Evolutionary conservation across 2,888 invertebrate species (phyloP).

Genomic region (Drosophila neonasuta): DNA sequence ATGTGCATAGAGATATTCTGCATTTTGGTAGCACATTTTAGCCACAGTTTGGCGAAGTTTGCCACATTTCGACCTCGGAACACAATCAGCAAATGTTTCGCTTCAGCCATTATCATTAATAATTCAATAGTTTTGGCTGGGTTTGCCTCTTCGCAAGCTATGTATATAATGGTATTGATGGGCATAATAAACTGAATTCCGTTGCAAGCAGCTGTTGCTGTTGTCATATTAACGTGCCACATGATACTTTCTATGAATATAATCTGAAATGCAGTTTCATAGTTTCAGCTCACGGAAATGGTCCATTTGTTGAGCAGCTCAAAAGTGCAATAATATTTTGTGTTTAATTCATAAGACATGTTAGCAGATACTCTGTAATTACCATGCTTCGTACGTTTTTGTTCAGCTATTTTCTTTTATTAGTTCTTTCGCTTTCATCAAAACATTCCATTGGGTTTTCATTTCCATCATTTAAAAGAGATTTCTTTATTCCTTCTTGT

Average conservation of each 20-base stretch:
- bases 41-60: conserved; percentile 14
- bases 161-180: conserved; percentile 12
- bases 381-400: neutral
- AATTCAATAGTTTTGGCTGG: conserved; percentile 14
- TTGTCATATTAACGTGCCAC: neutral
- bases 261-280: conserved; percentile 14
- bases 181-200: conserved; percentile 6
- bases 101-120: conserved; percentile 25
- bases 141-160: neutral
- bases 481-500: neutral
- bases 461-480: conserved; percentile 2
- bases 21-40: conserved; percentile 17
- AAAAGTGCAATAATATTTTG: neutral
- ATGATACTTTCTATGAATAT: neutral
- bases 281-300: neutral
- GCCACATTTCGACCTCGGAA: conserved; percentile 6
- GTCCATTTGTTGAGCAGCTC: neutral
- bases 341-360: neutral
- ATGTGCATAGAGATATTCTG: conserved; percentile 14
- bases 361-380: neutral
- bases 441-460: conserved; percentile 14
- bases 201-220: neutral
- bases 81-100: conserved; percentile 25
- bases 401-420: neutral
- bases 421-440: neutral